Conservation (phyloP, 2,888 invertebrate species). For the Steromphala cineraria region DNA sequence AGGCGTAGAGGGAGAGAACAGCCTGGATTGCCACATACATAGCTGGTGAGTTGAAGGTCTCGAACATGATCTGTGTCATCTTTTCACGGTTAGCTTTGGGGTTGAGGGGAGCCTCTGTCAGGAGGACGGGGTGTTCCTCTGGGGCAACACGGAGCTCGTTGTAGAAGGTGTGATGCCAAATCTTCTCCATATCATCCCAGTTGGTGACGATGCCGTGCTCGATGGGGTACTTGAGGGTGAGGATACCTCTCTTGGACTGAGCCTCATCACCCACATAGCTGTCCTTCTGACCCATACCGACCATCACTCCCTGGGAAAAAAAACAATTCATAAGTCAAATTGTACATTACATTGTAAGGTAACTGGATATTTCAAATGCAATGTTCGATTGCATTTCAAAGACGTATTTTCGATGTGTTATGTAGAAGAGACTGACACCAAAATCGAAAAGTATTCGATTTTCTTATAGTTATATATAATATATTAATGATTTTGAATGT, state of each 20-base stretch:
- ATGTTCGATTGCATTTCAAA: too few species aligned
- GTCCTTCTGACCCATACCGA: constrained; percentile 69
- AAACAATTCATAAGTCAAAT: background rate
- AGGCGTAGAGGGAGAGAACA: constrained; percentile 94
- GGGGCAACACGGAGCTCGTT: constrained; percentile 76
- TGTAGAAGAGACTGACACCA: too few species aligned
- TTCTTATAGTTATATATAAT: too few species aligned
- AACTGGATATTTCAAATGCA: too few species aligned
- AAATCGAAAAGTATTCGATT: too few species aligned
- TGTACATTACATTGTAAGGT: too few species aligned
- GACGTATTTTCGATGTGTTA: too few species aligned
- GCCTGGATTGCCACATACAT: constrained; percentile 97
- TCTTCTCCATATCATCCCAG: constrained; percentile 74
- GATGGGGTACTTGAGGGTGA: constrained; percentile 71
- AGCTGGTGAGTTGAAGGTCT: constrained; percentile 92
- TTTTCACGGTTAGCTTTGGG: constrained; percentile 91
- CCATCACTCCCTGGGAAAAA: constrained; percentile 52
- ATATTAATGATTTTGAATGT: too few species aligned
- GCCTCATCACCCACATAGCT: constrained; percentile 70
- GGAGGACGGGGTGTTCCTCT: constrained; percentile 89
- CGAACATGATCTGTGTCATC: constrained; percentile 82
- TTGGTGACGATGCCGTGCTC: constrained; percentile 73
- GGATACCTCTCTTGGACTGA: constrained; percentile 70
- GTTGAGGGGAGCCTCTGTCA: constrained; percentile 91
- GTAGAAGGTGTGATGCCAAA: constrained; percentile 74